Evolutionary conservation across 2,797 vertebrate genomes (phyloP).

Genomic region (Karalla daura): DNA sequence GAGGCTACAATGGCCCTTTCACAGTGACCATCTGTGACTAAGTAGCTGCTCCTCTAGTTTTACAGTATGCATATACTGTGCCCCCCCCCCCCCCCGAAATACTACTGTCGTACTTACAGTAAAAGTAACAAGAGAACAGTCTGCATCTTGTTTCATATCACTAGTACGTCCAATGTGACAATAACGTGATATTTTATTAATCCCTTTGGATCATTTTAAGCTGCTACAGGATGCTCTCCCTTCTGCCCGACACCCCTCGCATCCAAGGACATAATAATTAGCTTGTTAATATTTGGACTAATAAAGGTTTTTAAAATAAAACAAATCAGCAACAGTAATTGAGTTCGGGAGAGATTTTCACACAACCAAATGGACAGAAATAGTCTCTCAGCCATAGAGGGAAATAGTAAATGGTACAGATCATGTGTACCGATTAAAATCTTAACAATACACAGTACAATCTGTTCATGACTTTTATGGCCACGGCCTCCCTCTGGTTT

Average conservation of each 20-base stretch:
- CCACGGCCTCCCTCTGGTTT: constrained; percentile 16
- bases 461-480: constrained; percentile 46
- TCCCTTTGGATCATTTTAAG: background rate
- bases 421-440: constrained; percentile 25
- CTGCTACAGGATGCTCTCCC: background rate
- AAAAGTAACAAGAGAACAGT: background rate
- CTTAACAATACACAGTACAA: constrained; percentile 36
- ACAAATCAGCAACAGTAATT: background rate
- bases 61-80: too few relatives aligned
- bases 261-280: background rate
- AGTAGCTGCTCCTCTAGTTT: background rate
- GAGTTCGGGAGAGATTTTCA: constrained; percentile 2
- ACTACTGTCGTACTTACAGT: background rate
- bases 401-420: constrained; percentile 18
- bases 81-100: too few relatives aligned
- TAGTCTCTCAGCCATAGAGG: background rate
- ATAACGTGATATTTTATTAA: background rate
- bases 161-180: background rate
- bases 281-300: background rate
- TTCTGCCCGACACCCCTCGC: background rate
- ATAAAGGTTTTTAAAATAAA: background rate
- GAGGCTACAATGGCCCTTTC: background rate
- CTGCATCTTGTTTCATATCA: background rate
- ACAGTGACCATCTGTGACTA: background rate
- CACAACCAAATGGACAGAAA: background rate